Evolutionary conservation across 2,113 vertebrate species (phyloP).

Genomic region (Arvicanthis niloticus): DNA sequence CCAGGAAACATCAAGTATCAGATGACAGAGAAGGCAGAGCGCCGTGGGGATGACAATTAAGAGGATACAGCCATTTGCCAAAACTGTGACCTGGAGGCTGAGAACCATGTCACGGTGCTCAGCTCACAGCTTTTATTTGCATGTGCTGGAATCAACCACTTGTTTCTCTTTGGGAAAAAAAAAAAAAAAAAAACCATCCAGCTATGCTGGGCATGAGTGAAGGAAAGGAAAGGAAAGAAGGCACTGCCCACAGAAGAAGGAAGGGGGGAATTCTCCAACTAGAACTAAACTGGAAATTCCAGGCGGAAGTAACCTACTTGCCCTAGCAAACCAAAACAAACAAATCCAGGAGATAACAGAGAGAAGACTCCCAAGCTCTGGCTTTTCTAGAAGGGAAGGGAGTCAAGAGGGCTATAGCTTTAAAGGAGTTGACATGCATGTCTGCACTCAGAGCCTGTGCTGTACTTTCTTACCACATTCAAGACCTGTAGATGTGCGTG

Average conservation of each 20-base stretch:
- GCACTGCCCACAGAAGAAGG: neutral
- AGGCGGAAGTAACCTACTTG: neutral
- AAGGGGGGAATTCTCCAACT: neutral
- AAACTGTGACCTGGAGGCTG: conserved; percentile 44
- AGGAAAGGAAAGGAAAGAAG: neutral
- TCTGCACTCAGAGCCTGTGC: neutral
- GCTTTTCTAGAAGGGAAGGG: neutral
- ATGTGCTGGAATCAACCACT: neutral
- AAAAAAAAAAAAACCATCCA: neutral
- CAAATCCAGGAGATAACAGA: neutral
- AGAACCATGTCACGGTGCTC: neutral
- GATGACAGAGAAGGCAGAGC: neutral
- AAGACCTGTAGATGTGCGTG: neutral
- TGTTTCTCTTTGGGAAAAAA: neutral
- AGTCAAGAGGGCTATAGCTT: neutral
- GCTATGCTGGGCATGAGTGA: no score
- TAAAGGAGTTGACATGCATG: neutral
- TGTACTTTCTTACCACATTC: neutral
- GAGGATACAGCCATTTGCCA: conserved; percentile 41
- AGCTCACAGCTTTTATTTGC: neutral
- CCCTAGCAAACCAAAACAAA: conserved; percentile 1
- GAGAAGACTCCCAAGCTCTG: neutral
- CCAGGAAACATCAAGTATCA: conserved; percentile 21
- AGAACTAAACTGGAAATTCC: neutral
- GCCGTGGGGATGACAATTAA: conserved; percentile 42